phyloP scores from a whole-genome alignment of 2,113 vertebrate genomes.

The Amphilophus citrinellus region DNA sequence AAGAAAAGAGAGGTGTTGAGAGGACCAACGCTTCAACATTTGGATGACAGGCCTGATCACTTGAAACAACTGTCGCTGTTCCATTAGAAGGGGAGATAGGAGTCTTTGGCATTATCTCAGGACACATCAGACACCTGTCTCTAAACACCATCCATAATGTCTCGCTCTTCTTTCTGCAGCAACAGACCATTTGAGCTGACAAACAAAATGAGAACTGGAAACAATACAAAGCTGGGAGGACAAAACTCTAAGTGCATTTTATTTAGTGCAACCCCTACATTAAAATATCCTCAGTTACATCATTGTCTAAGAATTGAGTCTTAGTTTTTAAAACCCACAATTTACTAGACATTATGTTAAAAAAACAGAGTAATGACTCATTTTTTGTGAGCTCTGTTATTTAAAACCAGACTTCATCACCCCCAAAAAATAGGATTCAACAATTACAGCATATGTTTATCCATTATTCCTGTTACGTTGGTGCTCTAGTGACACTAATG shows the following conservation, averaged over 20 bases:
- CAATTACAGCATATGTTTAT: conserved; percentile 66
- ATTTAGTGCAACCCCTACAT: not conserved
- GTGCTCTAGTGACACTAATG: conserved; percentile 73
- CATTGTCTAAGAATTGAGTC: conserved; percentile 47
- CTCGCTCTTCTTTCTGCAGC: conserved; percentile 37
- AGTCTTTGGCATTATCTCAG: conserved; percentile 74
- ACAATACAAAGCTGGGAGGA: not conserved
- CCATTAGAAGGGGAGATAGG: conserved; percentile 73
- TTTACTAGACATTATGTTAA: conserved; percentile 46
- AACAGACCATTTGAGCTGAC: conserved; percentile 38
- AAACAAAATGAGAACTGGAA: conserved; percentile 37
- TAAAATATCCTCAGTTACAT: conserved; percentile 52
- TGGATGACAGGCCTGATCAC: conserved; percentile 76
- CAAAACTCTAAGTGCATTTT: conserved; percentile 15
- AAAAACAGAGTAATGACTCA: conserved; percentile 41
- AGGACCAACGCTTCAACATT: conserved; percentile 58
- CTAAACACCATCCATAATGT: conserved; percentile 74
- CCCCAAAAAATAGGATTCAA: conserved; percentile 33
- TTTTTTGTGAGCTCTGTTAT: conserved; percentile 31
- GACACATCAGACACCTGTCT: conserved; percentile 78
- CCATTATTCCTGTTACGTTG: conserved; percentile 71
- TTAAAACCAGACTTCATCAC: conserved; percentile 44
- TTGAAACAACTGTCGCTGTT: conserved; percentile 74
- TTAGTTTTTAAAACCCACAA: conserved; percentile 34
- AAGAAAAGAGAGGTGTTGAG: conserved; percentile 51